Percentiles rank a stretch among this genome's conserved stretches.
These are phyloP conservation scores for Beris morrisii DNA, from an alignment of 2,888 invertebrate genomes.

Conservation along the genomic window DNA sequence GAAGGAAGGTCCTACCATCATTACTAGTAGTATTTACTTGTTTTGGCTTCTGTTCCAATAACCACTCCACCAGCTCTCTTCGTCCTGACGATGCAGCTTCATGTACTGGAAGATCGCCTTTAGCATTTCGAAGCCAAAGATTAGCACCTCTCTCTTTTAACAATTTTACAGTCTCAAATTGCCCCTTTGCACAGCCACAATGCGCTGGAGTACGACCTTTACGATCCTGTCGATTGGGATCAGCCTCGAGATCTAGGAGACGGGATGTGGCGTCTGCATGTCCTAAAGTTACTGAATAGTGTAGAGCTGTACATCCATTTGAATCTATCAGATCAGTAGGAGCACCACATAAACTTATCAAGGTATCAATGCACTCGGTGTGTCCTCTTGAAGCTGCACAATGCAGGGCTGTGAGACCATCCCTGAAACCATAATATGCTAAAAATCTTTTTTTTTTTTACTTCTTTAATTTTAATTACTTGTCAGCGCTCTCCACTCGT, in stretches of 20 bases:
- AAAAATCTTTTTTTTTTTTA: neutral
- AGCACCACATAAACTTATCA: constrained; percentile 85
- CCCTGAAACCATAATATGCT: constrained; percentile 60
- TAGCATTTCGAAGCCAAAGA: constrained; percentile 87
- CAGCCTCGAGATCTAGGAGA: constrained; percentile 85
- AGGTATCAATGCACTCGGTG: constrained; percentile 84
- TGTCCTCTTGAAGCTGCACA: constrained; percentile 97
- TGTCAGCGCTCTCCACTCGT: constrained; percentile 78
- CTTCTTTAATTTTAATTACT: constrained; percentile 54
- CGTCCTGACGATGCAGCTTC: constrained; percentile 94
- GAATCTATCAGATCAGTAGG: constrained; percentile 87
- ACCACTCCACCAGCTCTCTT: constrained; percentile 85
- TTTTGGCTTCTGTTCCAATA: constrained; percentile 79
- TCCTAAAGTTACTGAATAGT: constrained; percentile 94
- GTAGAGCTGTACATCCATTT: constrained; percentile 94
- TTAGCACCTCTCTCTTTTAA: constrained; percentile 77
- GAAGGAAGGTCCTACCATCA: constrained; percentile 89
- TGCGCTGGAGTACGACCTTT: constrained; percentile 92
- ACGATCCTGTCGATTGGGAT: constrained; percentile 89
- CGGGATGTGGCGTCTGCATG: constrained; percentile 92
- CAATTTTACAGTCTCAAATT: constrained; percentile 81
- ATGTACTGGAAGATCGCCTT: constrained; percentile 93
- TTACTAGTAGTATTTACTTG: constrained; percentile 87
- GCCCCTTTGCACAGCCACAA: constrained; percentile 95
- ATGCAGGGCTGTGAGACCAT: constrained; percentile 92